Conservation (phyloP, 2,888 invertebrate genomes). For the Epinotia bilunana region DNA sequence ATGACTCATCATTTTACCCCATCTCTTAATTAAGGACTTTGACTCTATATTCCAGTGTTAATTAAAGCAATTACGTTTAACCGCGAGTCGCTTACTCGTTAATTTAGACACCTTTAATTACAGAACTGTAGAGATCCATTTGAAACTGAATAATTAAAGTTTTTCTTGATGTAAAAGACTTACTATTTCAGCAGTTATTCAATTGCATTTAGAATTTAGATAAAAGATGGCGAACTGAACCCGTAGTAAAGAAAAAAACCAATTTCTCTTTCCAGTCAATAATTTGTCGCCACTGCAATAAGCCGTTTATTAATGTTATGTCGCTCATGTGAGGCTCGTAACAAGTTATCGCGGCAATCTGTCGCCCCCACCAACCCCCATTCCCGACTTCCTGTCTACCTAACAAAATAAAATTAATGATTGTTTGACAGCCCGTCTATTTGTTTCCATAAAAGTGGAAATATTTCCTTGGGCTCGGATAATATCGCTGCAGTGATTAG, state of each 20-base stretch:
- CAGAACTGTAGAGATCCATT: background rate
- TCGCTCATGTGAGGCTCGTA: slow-evolving; percentile 50
- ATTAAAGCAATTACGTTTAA: background rate
- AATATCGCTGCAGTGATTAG: slow-evolving; percentile 60
- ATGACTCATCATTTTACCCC: slow-evolving; percentile 2
- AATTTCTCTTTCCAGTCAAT: slow-evolving; percentile 26
- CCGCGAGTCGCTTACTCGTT: background rate
- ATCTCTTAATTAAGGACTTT: slow-evolving; percentile 8
- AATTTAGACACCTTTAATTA: background rate
- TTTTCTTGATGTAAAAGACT: background rate
- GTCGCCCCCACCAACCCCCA: slow-evolving; percentile 55
- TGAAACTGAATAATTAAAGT: background rate
- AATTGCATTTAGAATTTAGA: background rate
- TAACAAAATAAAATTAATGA: slow-evolving; percentile 72
- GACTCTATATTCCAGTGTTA: background rate
- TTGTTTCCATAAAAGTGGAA: slow-evolving; percentile 49
- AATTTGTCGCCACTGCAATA: slow-evolving; percentile 21
- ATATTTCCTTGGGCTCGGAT: slow-evolving; percentile 38
- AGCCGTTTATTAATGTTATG: slow-evolving; percentile 34
- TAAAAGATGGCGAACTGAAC: slow-evolving; percentile 8
- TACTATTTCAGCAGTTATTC: no score
- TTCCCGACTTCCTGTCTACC: slow-evolving; percentile 66
- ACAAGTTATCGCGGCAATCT: slow-evolving; percentile 62
- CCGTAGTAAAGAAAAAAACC: background rate
- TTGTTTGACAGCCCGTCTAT: slow-evolving; percentile 54